Evolutionary conservation across 2,113 vertebrate species (phyloP), one percentile per base, ranked within the genome.

Genomic region (Notothenia coriiceps): DNA sequence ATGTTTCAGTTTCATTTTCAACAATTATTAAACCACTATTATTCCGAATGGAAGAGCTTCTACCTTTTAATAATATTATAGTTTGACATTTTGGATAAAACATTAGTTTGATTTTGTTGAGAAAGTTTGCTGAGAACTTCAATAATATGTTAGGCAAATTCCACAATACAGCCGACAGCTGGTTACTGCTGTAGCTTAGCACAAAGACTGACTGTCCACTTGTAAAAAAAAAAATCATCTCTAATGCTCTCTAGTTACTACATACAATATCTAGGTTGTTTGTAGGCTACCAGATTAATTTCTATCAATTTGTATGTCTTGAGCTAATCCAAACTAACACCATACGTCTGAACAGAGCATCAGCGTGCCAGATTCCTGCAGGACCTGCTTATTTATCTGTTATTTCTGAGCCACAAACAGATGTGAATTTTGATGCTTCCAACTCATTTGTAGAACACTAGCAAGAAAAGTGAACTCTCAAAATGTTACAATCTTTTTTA

Each of bases 61-160:
- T 29, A 25, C 14, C 22, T 80, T 46, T 55, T 20, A 68, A 40
- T 40, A 40, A 40, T 7, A 40, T 40, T 40, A 69, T 8, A 49
- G 46, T 65, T 84, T 18, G 10, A 54, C 35, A 70, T 72, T 82
- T 64, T 74, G 29, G 15, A 2, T 55, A 40, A 65, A 40, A 49
- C 4, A 6, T n/a, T 33, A 14, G 33, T 59, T 79, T 2, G 1
- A 10, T 63, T 25, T 47, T 11, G 20, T 46, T 13, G 22, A 0
- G 0, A 67, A 7, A 54, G 61, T 46, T 46, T 33, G 56, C 55
- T 17, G 15, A 52, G 17, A 55, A 43, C 12, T 43, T 47, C 0
- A 5, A 52, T 46, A 35, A 20, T 13, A 20, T 12, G 18, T 5
- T 17, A 0, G 0, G 20, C 44, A 29, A 50, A 69, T 33, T 18